Evolutionary conservation across 2,113 vertebrate genomes (phyloP).

Genomic region (Boulengeromyrus knoepffleri): DNA sequence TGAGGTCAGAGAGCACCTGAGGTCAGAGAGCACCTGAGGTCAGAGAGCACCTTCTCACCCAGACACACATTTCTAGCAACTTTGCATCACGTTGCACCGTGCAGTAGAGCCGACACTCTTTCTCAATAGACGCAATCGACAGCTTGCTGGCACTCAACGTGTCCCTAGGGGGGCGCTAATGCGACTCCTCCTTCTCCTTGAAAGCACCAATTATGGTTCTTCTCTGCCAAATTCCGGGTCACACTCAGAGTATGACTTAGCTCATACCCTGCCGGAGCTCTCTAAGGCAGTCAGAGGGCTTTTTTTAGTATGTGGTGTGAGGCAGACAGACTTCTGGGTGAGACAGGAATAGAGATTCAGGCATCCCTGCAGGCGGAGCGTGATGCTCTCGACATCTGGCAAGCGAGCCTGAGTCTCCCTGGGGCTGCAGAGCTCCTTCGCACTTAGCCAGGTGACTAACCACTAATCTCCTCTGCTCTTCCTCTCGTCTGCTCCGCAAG

Average conservation of each 20-base stretch:
- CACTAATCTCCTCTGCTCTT: not conserved
- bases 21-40: not conserved
- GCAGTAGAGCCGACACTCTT: not conserved
- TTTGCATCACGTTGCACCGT: not conserved
- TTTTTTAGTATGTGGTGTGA: not conserved
- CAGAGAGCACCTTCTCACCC: not conserved
- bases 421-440: not conserved
- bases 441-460: not conserved
- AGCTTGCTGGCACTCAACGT: not conserved
- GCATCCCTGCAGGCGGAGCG: not conserved
- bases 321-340: not conserved
- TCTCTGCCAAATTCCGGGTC: not conserved
- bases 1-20: not conserved
- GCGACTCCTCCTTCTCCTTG: not conserved
- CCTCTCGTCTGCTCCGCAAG: not conserved
- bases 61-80: not conserved
- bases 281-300: not conserved
- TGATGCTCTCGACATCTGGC: not conserved
- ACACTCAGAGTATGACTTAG: not conserved
- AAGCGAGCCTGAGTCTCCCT: not conserved
- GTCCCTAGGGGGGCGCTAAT: not conserved
- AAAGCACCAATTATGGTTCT: not conserved
- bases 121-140: not conserved
- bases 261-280: not conserved
- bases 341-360: conserved; percentile 6